Evolutionary conservation across 2,113 vertebrate species (phyloP).

Genomic region (Regulus satrapa): DNA sequence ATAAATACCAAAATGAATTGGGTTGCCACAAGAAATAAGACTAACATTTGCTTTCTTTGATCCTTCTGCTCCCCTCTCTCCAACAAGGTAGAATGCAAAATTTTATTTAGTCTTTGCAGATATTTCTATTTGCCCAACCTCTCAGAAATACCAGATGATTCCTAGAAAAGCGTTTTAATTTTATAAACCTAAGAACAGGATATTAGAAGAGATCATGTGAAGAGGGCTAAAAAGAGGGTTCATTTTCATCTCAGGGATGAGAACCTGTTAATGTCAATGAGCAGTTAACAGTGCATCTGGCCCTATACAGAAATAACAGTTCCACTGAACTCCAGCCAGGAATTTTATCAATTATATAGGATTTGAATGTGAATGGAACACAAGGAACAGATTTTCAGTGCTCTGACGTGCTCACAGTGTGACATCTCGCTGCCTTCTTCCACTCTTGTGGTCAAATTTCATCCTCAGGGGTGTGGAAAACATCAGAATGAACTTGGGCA

Average conservation of each 20-base stretch:
- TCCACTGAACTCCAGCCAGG: background rate
- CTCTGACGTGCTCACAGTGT: background rate
- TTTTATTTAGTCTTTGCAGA: constrained; percentile 27
- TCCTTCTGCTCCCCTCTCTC: background rate
- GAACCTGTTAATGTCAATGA: constrained; percentile 18
- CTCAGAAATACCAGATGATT: constrained; percentile 35
- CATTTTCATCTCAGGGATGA: constrained; percentile 8
- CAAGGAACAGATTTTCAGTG: background rate
- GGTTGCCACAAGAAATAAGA: background rate
- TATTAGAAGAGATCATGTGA: background rate
- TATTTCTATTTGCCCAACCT: constrained; percentile 22
- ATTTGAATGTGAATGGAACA: background rate
- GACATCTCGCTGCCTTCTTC: background rate
- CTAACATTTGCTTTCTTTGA: constrained; percentile 13
- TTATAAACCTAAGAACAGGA: background rate
- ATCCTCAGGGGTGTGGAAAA: background rate
- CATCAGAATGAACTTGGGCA: background rate
- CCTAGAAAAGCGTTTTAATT: constrained; percentile 36
- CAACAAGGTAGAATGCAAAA: background rate
- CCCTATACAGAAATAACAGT: constrained; percentile 15
- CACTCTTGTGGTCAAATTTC: background rate
- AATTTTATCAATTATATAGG: constrained; percentile 13
- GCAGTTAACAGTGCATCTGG: constrained; percentile 34
- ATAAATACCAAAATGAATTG: background rate
- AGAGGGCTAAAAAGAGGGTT: background rate